Evolutionary conservation across 2,888 invertebrate genomes (phyloP), one percentile per base, ranked within the genome.

Genomic region (Epicampocera succincta): DNA sequence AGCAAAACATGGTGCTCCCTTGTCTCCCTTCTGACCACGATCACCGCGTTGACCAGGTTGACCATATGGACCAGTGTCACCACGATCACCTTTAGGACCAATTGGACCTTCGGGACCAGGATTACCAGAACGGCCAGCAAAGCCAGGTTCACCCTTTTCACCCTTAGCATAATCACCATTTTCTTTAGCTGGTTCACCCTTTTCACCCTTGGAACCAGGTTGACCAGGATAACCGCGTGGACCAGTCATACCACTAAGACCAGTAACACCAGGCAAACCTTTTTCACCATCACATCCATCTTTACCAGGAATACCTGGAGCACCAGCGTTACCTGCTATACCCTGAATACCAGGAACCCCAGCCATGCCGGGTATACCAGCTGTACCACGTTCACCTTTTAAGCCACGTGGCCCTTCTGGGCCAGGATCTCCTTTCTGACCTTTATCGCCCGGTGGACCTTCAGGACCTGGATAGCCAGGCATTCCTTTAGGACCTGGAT

Each of bases 231-330:
- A 92, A 86, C 97, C 97, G 66, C 96, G 93, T 1, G 96, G 96
- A 21, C 97, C 97, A 66, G 92, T 92, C 84, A 92, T 92, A 76
- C 97, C 97, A 80, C 93, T 92, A 0, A 92, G 88, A 63, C 98
- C 98, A 58, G 92, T 90, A 29, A 92, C 84, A 79, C 98, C 98
- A 48, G 95, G 93, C 52, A 93, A 91, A 84, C 98, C 98, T 91
- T 97, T 97, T 69, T 97, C 97, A 87, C 99, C 99, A 88, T 99
- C 98, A 89, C 99, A 99, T 11, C 99, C 99, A 89, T 99, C 98
- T 86, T 95, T 92, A 66, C 99, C 99, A 48, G 96, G 94, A 52
- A 93, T 92, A 85, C 98, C 98, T n/a, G 96, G 92, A 0, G 92
- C 87, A 63, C 98, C 96, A 0, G 93, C 86, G 73, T 87, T 87